A percentile compares a stretch with the other conserved stretches of the same genome.
These are phyloP conservation scores for Himalopsyche kuldschensis DNA, from an alignment of 2,888 invertebrate species.

Conservation along the genomic window DNA sequence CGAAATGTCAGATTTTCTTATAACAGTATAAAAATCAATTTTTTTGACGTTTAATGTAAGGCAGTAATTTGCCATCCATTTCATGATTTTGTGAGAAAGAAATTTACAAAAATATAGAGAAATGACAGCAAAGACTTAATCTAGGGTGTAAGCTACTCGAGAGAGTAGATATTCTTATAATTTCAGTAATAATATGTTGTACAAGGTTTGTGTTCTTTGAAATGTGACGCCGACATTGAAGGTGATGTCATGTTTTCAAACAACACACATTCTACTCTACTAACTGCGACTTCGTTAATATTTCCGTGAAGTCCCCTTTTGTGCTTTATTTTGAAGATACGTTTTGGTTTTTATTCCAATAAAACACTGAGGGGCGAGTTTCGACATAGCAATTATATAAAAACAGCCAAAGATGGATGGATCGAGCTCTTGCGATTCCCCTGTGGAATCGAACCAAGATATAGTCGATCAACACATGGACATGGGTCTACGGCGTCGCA, in stretches of 20 bases:
- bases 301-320: not conserved
- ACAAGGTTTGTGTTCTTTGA: not conserved
- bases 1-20: constrained; percentile 36
- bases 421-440: constrained; percentile 26
- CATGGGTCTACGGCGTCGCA: constrained; percentile 45
- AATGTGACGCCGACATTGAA: constrained; percentile 23
- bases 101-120: not conserved
- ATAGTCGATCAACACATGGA: constrained; percentile 14
- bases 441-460: constrained; percentile 26
- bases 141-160: not conserved
- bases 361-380: not conserved
- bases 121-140: not conserved
- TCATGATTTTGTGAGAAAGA: not conserved
- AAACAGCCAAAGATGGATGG: constrained; percentile 15
- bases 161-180: not conserved
- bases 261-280: constrained; percentile 2
- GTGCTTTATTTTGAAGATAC: not conserved
- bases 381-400: not conserved
- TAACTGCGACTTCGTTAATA: not conserved
- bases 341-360: not conserved
- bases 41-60: constrained; percentile 34
- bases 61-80: constrained; percentile 15
- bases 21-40: constrained; percentile 32
- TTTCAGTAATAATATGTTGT: not conserved
- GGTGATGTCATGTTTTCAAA: constrained; percentile 35